Evolutionary conservation across 2,888 invertebrate genomes (phyloP), one percentile per base, ranked within the genome.

Genomic region (Chesias legatella): DNA sequence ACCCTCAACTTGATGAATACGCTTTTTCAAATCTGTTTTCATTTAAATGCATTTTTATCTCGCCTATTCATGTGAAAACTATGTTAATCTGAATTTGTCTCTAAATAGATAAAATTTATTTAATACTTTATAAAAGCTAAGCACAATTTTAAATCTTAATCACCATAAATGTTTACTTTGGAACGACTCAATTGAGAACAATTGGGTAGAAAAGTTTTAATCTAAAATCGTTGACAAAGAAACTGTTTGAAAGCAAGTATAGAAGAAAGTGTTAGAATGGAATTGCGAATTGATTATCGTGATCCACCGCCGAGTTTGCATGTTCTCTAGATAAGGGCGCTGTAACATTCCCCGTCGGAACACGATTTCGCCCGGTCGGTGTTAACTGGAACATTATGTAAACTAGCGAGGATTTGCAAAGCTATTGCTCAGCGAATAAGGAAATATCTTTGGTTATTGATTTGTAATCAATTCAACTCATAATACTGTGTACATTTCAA

Each of bases 301-400:
- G 70, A 72, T 75, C 62, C 70, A 54, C 47, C 51, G 60, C 54
- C 49, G 56, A 73, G 73, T 79, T 82, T 76, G 80, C 81, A 80
- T 84, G 79, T 79, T 73, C 68, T 67, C 63, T 56, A 75, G 83
- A 81, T 82, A 84, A 82, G 71, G 69, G 68, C 36, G 70, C 62
- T 69, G 75, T 67, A 67, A 68, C 70, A 70, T 73, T 73, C 69
- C 58, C 60, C 58, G 61, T 50, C 59, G 54, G 60, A 70, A 67
- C 71, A 67, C 58, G 60, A 62, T 51, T 61, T 59, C 53, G 57
- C 59, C 45, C 54, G 53, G 51, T 53, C 49, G 52, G 56, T 55
- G 55, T 49, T 56, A 58, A 33, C 56, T 56, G 55, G 59, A 40
- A 53, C 49, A 48, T 55, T 54, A 57, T 53, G 51, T 58, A 60